Evolutionary conservation across 2,113 vertebrate species (phyloP), one percentile per base, ranked within the genome.

Genomic region (Semicossyphus pulcher): DNA sequence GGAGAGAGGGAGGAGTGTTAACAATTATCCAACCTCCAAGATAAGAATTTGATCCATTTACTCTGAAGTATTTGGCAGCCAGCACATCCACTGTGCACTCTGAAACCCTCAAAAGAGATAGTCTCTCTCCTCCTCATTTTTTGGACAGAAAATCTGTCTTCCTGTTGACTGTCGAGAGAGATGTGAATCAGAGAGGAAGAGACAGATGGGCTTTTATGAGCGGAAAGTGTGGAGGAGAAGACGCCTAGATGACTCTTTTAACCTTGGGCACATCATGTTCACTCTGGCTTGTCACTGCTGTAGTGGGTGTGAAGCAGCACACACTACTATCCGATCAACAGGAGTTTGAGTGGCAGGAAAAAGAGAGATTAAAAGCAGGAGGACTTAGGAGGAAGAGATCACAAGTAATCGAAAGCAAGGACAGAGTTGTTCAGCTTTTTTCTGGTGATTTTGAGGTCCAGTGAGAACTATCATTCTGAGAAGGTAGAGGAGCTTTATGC

Each of bases 21-120:
- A 78, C 80, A 84, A 75, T 86, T 83, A 85, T 64, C 66, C 56
- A 71, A 72, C 75, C 63, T 67, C 70, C 56, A 64, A 69, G 48
- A 77, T 58, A 72, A 76, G 60, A 57, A 66, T 80, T 76, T 83
- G 70, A 85, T 86, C 70, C 59, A 54, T 81, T 86, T 84, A 44
- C 72, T 69, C 31, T 32, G 39, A 86, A 65, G 67, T 63, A 44
- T 71, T 71, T 69, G 68, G 48, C 66, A 72, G 64, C 26, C 8
- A 0, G 69, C 20, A 56, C 52, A 39, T 68, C 28, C 45, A 29
- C 0, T 18, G 11, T 2, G 21, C 47, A 42, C 36, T 34, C 36
- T 16, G 6, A 53, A 53, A 61, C 15, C 60, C 62, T 65, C 39
- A 12, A 5, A 69, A 72, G 51, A 54, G 51, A 64, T 44, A 32